Conservation (phyloP, 1,140 invertebrate genomes). For the Leptestheria dahalacensis region DNA sequence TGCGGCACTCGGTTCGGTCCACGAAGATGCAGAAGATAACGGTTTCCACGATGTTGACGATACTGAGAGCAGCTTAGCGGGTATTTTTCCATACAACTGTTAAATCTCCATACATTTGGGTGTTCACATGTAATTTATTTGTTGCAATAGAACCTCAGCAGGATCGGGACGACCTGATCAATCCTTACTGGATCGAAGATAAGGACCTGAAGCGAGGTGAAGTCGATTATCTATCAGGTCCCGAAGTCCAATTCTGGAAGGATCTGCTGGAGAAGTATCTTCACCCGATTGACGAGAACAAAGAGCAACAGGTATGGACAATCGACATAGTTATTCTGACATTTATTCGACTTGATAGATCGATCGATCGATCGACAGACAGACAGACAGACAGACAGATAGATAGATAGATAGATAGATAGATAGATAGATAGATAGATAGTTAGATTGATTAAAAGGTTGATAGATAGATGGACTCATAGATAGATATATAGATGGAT, state of each 20-base stretch:
- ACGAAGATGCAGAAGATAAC: not conserved
- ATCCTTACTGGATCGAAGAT: constrained; percentile 56
- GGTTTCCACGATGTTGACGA: not conserved
- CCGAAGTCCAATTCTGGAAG: constrained; percentile 53
- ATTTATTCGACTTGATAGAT: not conserved
- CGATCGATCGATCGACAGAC: too few species aligned
- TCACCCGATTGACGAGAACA: constrained; percentile 46
- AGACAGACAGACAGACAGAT: too few species aligned
- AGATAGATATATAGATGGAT: too few species aligned
- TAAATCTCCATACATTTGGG: not conserved
- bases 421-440: too few species aligned
- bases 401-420: too few species aligned
- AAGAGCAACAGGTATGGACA: constrained; percentile 32
- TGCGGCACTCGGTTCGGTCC: constrained; percentile 4
- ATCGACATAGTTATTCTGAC: not conserved
- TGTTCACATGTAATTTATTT: constrained; percentile 13
- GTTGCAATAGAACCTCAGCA: constrained; percentile 12
- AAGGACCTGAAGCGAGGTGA: constrained; percentile 41
- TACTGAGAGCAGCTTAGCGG: not conserved
- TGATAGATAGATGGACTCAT: too few species aligned
- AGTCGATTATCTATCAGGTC: constrained; percentile 39
- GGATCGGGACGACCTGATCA: constrained; percentile 33
- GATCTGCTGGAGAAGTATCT: constrained; percentile 55
- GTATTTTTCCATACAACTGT: not conserved
- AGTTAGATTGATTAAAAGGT: too few species aligned